phyloP scores from a whole-genome alignment of 2,888 invertebrate species.

The Clanis bilineata region DNA sequence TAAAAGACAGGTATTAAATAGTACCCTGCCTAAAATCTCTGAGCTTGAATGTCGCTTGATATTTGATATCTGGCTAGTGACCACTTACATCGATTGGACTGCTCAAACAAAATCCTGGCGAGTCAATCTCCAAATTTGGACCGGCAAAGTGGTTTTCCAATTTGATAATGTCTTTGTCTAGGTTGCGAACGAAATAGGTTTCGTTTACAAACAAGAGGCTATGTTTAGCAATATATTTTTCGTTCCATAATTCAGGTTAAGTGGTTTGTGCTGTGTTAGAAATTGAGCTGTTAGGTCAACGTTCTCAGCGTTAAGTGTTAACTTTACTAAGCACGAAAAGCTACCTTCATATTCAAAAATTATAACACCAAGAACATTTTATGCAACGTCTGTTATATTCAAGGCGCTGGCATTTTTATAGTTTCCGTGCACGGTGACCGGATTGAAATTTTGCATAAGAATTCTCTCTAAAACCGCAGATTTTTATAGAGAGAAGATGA shows the following conservation, averaged over 20 bases:
- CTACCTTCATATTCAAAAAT: background rate
- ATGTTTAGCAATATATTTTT: background rate
- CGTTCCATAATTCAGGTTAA: background rate
- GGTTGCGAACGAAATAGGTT: background rate
- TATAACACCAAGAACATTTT: background rate
- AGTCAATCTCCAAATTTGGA: constrained; percentile 22
- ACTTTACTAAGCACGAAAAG: background rate
- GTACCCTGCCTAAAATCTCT: constrained; percentile 24
- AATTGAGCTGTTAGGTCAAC: too few species aligned
- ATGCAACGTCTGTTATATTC: background rate
- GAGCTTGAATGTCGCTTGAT: constrained; percentile 16
- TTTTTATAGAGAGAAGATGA: background rate
- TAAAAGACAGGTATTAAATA: constrained; percentile 16
- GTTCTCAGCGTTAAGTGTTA: background rate
- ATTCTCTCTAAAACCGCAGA: background rate
- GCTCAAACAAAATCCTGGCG: constrained; percentile 31
- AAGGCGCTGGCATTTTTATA: constrained; percentile 2
- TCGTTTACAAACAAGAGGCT: background rate
- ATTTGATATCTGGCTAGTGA: constrained; percentile 44
- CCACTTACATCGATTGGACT: constrained; percentile 49
- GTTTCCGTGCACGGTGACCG: constrained; percentile 2
- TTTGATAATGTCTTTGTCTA: constrained; percentile 17
- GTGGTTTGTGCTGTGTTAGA: background rate
- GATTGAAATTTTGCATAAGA: constrained; percentile 8
- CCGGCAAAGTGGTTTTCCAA: constrained; percentile 44